These are phyloP conservation scores for Eledone cirrhosa DNA, from an alignment of 2,888 invertebrate species.

Conservation along the genomic window DNA sequence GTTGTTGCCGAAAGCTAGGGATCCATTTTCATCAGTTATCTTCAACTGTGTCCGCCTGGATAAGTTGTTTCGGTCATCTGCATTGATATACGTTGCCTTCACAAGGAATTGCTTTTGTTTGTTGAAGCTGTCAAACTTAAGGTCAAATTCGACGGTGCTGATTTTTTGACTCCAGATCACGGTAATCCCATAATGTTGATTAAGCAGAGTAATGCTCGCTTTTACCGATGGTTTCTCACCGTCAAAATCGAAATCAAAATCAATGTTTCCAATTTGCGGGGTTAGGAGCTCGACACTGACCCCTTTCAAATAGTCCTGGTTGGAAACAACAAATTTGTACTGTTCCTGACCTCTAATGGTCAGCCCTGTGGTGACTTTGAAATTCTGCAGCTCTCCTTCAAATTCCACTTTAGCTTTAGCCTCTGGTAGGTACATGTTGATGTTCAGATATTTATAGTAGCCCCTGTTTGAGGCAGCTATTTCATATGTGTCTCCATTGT, in stretches of 20 bases:
- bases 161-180: no score
- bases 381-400: constrained; percentile 6
- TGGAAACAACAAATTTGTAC: not conserved
- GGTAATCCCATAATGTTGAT: no score
- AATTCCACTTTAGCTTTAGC: not conserved
- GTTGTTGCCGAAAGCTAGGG: no score
- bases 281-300: not conserved
- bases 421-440: not conserved
- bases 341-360: not conserved
- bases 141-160: no score
- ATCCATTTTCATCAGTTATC: no score
- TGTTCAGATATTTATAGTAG: not conserved
- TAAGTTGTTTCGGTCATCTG: no score
- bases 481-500: not conserved
- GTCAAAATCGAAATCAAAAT: not conserved
- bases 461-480: not conserved
- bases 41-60: no score
- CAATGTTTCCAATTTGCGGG: constrained; percentile 3
- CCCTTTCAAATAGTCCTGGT: not conserved
- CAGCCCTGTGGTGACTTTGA: not conserved
- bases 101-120: no score
- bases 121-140: no score
- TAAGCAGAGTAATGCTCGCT: no score
- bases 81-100: no score
- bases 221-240: no score